These are phyloP conservation scores for Phrynocephalus forsythii DNA, from an alignment of 2,797 vertebrate species.

Conservation along the genomic window DNA sequence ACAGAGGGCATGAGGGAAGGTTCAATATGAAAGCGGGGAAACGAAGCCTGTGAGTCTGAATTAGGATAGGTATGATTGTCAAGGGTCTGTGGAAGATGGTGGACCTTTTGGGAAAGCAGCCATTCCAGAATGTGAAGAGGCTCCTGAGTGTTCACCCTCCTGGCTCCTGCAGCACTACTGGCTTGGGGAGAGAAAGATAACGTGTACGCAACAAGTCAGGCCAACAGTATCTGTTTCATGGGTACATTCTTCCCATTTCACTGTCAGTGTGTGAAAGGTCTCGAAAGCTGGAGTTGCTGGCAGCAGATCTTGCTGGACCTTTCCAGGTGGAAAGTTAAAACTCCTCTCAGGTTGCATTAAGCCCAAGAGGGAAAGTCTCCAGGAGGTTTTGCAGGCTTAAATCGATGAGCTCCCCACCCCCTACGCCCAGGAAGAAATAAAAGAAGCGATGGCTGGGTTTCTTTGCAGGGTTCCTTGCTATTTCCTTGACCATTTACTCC, in stretches of 20 bases:
- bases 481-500: conserved; percentile 1
- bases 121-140: conserved; percentile 55
- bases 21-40: conserved; percentile 1
- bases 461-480: conserved; percentile 32
- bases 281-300: conserved; percentile 72
- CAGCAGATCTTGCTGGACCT: conserved; percentile 62
- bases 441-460: neutral
- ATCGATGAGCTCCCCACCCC: conserved; percentile 10
- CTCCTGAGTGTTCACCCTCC: conserved; percentile 52
- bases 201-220: conserved; percentile 26
- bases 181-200: conserved; percentile 46
- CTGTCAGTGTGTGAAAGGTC: conserved; percentile 60
- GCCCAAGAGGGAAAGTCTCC: conserved; percentile 18
- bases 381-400: neutral
- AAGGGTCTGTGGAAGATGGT: neutral
- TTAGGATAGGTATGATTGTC: conserved; percentile 16
- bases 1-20: neutral
- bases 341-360: conserved; percentile 34
- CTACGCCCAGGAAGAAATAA: conserved; percentile 32
- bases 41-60: neutral
- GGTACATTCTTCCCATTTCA: conserved; percentile 65
- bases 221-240: conserved; percentile 66
- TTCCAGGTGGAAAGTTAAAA: conserved; percentile 58
- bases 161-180: conserved; percentile 36
- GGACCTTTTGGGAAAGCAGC: conserved; percentile 50